phyloP scores from a whole-genome alignment of 2,113 vertebrate species.

The Numida meleagris region DNA sequence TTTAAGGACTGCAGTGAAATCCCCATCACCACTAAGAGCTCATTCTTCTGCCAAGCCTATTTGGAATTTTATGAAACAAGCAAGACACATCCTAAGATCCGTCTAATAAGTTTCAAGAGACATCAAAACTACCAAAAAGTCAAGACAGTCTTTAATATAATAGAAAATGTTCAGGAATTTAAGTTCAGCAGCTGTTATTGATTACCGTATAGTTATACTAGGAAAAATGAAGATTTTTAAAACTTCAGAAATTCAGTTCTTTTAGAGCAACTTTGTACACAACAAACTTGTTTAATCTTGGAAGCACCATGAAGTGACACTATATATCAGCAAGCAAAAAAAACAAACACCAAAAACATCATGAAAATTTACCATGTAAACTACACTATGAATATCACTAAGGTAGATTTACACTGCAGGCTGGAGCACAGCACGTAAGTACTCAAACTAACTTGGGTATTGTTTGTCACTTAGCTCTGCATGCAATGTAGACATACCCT shows the following conservation, averaged over 20 bases:
- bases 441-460: background rate
- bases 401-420: conserved; percentile 46
- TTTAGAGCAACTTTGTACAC: conserved; percentile 53
- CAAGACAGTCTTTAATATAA: conserved; percentile 1
- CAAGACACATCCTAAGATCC: background rate
- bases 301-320: conserved; percentile 59
- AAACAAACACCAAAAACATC: background rate
- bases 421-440: conserved; percentile 23
- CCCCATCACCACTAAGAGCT: background rate
- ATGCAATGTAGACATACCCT: conserved; percentile 51
- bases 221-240: conserved; percentile 8
- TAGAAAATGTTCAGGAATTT: conserved; percentile 6
- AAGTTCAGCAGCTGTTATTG: background rate
- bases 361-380: background rate
- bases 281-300: conserved; percentile 65
- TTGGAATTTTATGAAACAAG: background rate
- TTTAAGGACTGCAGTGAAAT: background rate
- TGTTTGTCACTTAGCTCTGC: conserved; percentile 7
- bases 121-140: conserved; percentile 16
- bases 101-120: background rate
- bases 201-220: background rate
- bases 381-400: conserved; percentile 11
- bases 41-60: background rate
- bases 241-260: conserved; percentile 5
- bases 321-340: conserved; percentile 24